These are phyloP conservation scores for Ommatoiulus sabulosus DNA, from an alignment of 2,888 invertebrate genomes.

Conservation along the genomic window DNA sequence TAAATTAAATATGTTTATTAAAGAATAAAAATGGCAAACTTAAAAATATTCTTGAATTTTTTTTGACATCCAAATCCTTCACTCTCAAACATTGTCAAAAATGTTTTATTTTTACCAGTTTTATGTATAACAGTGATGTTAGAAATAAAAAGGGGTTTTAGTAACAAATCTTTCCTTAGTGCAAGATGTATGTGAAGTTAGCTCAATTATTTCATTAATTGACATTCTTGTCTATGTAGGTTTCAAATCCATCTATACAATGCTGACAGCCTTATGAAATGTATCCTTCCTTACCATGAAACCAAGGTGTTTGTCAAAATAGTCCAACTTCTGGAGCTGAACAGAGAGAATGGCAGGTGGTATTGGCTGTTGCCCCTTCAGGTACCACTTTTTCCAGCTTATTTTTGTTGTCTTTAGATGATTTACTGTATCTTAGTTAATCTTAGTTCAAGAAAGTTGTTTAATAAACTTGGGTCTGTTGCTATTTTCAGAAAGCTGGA, in stretches of 20 bases:
- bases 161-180: no score
- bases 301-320: conserved; percentile 86
- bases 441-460: background rate
- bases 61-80: no score
- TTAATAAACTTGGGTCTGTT: background rate
- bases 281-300: conserved; percentile 93
- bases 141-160: no score
- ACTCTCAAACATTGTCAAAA: no score
- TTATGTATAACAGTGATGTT: no score
- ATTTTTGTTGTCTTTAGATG: background rate
- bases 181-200: no score
- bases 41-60: no score
- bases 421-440: no score
- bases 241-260: conserved; percentile 92
- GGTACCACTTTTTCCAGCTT: conserved; percentile 62
- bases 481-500: conserved; percentile 52
- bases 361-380: conserved; percentile 81
- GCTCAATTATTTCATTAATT: conserved; percentile 13
- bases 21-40: no score
- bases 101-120: no score
- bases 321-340: conserved; percentile 80
- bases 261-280: conserved; percentile 80
- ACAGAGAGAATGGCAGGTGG: conserved; percentile 76
- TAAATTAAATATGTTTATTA: no score
- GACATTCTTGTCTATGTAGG: conserved; percentile 67